These are phyloP conservation scores for Ecdyonurus torrentis DNA, from an alignment of 2,888 invertebrate genomes.

Conservation along the genomic window DNA sequence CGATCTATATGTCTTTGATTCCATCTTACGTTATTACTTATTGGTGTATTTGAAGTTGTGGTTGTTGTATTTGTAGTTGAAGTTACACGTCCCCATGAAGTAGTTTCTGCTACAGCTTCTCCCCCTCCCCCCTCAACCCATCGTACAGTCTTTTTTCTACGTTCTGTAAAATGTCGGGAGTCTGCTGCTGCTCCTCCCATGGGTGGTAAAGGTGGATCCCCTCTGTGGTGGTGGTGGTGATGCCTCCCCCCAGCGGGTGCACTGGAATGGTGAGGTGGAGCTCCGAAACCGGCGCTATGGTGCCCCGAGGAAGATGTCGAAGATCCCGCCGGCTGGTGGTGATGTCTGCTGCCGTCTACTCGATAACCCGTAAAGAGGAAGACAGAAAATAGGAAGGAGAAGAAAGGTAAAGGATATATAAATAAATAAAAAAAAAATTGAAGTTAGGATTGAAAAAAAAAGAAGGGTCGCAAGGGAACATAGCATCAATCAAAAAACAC, in stretches of 20 bases:
- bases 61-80: constrained; percentile 27
- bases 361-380: too few relatives aligned
- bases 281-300: too few relatives aligned
- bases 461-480: constrained; percentile 6
- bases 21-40: background rate
- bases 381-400: too few relatives aligned
- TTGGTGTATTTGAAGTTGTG: constrained; percentile 31
- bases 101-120: constrained; percentile 26
- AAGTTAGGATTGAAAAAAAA: background rate
- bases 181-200: constrained; percentile 39
- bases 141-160: constrained; percentile 87
- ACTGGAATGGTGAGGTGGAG: constrained; percentile 22
- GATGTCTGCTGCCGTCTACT: background rate
- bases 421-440: background rate
- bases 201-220: background rate
- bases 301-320: background rate
- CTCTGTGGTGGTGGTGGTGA: constrained; percentile 6
- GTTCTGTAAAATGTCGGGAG: constrained; percentile 65
- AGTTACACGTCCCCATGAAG: constrained; percentile 13
- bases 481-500: constrained; percentile 2
- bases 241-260: constrained; percentile 11
- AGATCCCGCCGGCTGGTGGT: background rate
- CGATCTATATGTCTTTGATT: constrained; percentile 53
- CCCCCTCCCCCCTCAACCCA: constrained; percentile 21
- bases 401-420: background rate